A percentile compares a stretch with the other conserved stretches of the same genome.
Evolutionary conservation across 2,113 vertebrate species (phyloP).

Genomic region (Sclerurus mexicanus): DNA sequence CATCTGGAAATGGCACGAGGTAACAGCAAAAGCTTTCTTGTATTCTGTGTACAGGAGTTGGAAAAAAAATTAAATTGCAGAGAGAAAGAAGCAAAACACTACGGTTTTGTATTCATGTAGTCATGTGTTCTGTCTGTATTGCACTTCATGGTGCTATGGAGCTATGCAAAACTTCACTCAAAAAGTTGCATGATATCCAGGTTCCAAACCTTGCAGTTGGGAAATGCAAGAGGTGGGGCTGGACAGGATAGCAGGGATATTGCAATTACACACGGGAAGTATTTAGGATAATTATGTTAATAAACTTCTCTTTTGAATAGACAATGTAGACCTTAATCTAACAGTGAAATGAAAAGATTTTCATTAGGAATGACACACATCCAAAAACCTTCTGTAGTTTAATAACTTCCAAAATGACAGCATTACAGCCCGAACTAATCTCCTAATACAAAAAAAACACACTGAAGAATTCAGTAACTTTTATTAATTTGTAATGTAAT

Average conservation of each 20-base stretch:
- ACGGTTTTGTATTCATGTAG: background rate
- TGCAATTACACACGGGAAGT: background rate
- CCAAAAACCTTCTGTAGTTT: background rate
- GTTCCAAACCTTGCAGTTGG: background rate
- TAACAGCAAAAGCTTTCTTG: conserved; percentile 9
- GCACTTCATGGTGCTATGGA: background rate
- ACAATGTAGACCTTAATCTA: background rate
- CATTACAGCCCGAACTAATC: background rate
- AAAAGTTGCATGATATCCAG: background rate
- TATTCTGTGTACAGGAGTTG: background rate
- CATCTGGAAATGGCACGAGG: conserved; percentile 7
- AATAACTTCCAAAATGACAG: background rate
- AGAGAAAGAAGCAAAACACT: background rate
- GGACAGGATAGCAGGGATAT: background rate
- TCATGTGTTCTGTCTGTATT: background rate
- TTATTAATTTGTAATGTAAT: background rate
- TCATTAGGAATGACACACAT: background rate
- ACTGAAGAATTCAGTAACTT: background rate
- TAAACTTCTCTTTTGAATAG: background rate
- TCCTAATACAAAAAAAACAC: background rate
- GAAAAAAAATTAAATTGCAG: background rate
- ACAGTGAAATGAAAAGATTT: background rate
- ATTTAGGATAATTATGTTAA: background rate
- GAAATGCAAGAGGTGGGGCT: background rate
- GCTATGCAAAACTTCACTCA: background rate